phyloP scores from a whole-genome alignment of 2,888 invertebrate species.

The Perdita meconis region DNA sequence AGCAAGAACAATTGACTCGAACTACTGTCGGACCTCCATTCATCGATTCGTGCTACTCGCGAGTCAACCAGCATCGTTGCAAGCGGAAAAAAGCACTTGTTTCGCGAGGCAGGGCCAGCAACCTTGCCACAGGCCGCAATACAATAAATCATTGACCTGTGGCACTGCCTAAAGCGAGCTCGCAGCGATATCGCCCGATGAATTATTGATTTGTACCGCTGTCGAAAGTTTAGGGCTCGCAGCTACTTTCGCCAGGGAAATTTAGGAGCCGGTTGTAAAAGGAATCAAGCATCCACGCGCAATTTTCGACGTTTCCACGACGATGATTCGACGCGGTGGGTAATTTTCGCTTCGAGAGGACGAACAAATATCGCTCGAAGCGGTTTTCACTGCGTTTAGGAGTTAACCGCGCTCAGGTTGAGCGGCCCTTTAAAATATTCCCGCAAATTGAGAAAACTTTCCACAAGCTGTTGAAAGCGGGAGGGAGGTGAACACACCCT shows the following conservation, averaged over 20 bases:
- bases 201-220: slow-evolving; percentile 29
- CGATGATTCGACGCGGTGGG: neutral
- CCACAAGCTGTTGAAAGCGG: neutral
- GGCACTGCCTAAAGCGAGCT: slow-evolving; percentile 34
- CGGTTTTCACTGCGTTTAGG: neutral
- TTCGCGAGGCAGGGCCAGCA: slow-evolving; percentile 13
- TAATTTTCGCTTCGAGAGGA: neutral
- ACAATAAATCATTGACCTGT: slow-evolving; percentile 42
- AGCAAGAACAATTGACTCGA: no score
- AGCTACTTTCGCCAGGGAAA: slow-evolving; percentile 1
- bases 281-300: neutral
- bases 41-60: neutral
- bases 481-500: no score
- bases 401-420: neutral
- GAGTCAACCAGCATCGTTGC: neutral
- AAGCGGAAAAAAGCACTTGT: neutral
- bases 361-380: slow-evolving; percentile 6
- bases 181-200: slow-evolving; percentile 29
- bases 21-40: neutral
- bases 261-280: neutral
- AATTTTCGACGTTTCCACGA: slow-evolving; percentile 8
- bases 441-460: slow-evolving; percentile 25
- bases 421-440: slow-evolving; percentile 7
- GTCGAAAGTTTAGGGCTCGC: neutral
- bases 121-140: neutral